Percentiles rank a stretch among this genome's conserved stretches.
phyloP scores from a whole-genome alignment of 2,888 invertebrate genomes.

The Stramonita haemastoma region DNA sequence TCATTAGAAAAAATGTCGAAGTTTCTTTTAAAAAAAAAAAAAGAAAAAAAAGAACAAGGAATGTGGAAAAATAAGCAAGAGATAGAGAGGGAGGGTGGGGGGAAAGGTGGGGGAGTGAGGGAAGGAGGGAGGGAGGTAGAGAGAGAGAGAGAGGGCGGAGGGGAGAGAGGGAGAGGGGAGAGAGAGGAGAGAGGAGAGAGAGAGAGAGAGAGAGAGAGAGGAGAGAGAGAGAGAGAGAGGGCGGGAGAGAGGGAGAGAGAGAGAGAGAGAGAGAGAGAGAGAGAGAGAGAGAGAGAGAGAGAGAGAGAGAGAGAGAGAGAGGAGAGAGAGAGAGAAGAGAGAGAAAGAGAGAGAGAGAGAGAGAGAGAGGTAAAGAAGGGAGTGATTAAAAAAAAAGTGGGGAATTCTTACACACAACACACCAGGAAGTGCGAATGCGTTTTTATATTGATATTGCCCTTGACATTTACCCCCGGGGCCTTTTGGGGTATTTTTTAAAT shows the following conservation, averaged over 20 bases:
- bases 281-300: background rate
- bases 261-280: background rate
- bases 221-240: background rate
- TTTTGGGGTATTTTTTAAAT: background rate
- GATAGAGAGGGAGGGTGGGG: background rate
- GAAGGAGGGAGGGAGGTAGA: background rate
- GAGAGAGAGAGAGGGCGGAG: background rate
- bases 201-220: background rate
- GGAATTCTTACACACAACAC: too few species aligned
- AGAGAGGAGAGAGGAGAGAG: background rate
- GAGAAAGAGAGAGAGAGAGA: too few species aligned
- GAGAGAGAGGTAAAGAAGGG: too few species aligned
- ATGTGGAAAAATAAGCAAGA: too few species aligned
- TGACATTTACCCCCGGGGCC: background rate
- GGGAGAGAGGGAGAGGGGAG: background rate
- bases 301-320: background rate
- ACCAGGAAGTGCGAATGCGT: background rate
- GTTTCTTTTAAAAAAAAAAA: too few species aligned
- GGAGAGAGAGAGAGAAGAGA: too few species aligned
- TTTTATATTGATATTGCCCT: background rate
- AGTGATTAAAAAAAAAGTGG: too few species aligned
- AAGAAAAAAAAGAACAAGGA: too few species aligned
- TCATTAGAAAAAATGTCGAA: too few species aligned
- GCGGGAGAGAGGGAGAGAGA: background rate
- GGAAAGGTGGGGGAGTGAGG: too few species aligned